Conservation (phyloP, 2,888 invertebrate genomes). For the Archips crataeganus region DNA sequence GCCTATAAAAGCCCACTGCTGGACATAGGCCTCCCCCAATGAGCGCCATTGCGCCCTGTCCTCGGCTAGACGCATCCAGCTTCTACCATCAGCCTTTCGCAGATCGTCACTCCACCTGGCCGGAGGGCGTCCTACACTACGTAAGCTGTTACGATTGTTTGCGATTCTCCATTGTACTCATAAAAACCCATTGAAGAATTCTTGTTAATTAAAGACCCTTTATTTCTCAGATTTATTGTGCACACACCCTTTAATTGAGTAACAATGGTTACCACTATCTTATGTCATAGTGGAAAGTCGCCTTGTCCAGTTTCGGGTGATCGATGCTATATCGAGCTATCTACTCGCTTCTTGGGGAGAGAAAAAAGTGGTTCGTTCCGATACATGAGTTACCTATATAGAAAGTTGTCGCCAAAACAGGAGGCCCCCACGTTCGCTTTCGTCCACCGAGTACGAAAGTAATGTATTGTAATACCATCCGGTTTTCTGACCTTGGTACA, state of each 20-base stretch:
- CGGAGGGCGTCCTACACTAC: too few species aligned
- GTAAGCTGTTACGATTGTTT: slow-evolving; percentile 6
- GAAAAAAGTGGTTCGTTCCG: slow-evolving; percentile 75
- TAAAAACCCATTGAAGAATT: slow-evolving; percentile 60
- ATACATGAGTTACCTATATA: slow-evolving; percentile 54
- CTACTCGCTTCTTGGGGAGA: slow-evolving; percentile 71
- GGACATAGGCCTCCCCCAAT: too few species aligned
- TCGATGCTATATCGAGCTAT: slow-evolving; percentile 74
- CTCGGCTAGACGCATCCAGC: too few species aligned
- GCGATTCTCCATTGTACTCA: slow-evolving; percentile 33
- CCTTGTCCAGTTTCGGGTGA: slow-evolving; percentile 71
- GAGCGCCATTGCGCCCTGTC: too few species aligned
- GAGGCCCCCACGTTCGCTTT: slow-evolving; percentile 77
- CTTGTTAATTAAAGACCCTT: slow-evolving; percentile 69
- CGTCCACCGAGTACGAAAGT: slow-evolving; percentile 77
- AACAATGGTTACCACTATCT: slow-evolving; percentile 64
- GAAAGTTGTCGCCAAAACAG: slow-evolving; percentile 80
- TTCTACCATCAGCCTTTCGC: too few species aligned
- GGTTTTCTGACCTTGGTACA: slow-evolving; percentile 78
- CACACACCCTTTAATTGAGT: slow-evolving; percentile 55
- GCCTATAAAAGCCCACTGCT: too few species aligned
- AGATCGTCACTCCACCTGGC: too few species aligned
- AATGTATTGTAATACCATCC: slow-evolving; percentile 69
- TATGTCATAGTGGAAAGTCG: slow-evolving; percentile 79
- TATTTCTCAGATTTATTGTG: slow-evolving; percentile 59